Conservation (phyloP, 2,113 vertebrate species). For the Mastomys coucha region DNA sequence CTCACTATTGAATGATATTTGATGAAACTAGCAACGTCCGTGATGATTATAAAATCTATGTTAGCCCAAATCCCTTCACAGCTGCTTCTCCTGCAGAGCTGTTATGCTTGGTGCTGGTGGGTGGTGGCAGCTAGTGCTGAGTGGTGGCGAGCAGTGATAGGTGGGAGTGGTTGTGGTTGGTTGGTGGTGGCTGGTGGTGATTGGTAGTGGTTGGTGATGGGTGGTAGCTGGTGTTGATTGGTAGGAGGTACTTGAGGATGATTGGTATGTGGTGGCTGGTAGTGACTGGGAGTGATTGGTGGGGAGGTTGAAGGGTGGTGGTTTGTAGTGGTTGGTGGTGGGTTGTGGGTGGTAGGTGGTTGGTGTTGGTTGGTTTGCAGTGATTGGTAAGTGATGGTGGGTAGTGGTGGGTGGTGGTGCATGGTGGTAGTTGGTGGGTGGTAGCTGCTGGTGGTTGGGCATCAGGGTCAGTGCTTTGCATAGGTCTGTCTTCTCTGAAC, state of each 20-base stretch:
- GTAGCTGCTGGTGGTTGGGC: neutral
- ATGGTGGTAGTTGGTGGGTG: neutral
- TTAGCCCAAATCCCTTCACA: neutral
- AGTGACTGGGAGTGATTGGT: neutral
- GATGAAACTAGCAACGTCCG: neutral
- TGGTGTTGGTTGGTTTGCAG: neutral
- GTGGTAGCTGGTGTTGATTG: neutral
- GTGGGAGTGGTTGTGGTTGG: too few relatives aligned
- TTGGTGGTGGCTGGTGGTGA: neutral
- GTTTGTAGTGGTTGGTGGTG: neutral
- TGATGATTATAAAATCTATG: neutral
- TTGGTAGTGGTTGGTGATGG: neutral
- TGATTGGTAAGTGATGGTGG: neutral
- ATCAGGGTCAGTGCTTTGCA: too few relatives aligned
- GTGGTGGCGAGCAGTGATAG: neutral
- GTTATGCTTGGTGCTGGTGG: neutral
- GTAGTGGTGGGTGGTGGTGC: neutral
- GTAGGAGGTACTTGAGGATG: neutral
- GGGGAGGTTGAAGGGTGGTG: neutral
- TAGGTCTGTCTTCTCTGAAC: neutral
- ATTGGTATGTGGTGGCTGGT: neutral
- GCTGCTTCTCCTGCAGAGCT: neutral
- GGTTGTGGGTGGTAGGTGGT: neutral
- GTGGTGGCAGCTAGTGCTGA: neutral
- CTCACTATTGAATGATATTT: neutral